A percentile compares a stretch with the other conserved stretches of the same genome.
These are phyloP conservation scores for Cettia cetti DNA, from an alignment of 2,113 vertebrate species.

Conservation along the genomic window DNA sequence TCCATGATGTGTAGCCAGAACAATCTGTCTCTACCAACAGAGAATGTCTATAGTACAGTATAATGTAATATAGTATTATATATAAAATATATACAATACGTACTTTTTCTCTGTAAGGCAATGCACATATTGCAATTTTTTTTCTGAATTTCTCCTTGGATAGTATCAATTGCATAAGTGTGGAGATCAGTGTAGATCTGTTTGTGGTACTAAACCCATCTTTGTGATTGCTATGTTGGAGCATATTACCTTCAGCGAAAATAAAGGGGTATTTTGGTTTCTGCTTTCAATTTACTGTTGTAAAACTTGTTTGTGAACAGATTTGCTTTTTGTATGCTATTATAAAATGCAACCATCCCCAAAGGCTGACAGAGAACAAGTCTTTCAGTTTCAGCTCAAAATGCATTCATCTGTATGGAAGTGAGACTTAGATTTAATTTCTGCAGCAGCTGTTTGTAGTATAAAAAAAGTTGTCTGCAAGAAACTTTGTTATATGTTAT, in stretches of 20 bases:
- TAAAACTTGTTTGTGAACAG: background rate
- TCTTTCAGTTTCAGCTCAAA: background rate
- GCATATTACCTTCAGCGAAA: background rate
- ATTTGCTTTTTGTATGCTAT: background rate
- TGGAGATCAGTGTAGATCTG: background rate
- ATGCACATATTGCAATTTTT: background rate
- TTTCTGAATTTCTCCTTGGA: background rate
- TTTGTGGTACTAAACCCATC: background rate
- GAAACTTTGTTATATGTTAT: background rate
- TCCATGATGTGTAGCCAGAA: background rate
- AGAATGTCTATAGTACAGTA: background rate
- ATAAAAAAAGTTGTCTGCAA: background rate
- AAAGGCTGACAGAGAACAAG: background rate
- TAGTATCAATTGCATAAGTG: background rate
- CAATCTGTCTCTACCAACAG: background rate
- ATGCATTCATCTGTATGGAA: background rate
- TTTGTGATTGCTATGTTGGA: background rate
- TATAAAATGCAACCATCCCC: background rate
- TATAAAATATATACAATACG: too few relatives aligned
- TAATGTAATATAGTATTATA: too few relatives aligned
- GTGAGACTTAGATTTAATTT: background rate
- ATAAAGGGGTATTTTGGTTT: background rate
- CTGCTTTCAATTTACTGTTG: background rate
- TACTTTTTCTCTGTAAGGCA: background rate
- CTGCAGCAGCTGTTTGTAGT: background rate